Evolutionary conservation across 92 coral and sea anemone species (phyloP), one percentile per base, ranked within the genome.

Genomic region (Palythoa grandis): DNA sequence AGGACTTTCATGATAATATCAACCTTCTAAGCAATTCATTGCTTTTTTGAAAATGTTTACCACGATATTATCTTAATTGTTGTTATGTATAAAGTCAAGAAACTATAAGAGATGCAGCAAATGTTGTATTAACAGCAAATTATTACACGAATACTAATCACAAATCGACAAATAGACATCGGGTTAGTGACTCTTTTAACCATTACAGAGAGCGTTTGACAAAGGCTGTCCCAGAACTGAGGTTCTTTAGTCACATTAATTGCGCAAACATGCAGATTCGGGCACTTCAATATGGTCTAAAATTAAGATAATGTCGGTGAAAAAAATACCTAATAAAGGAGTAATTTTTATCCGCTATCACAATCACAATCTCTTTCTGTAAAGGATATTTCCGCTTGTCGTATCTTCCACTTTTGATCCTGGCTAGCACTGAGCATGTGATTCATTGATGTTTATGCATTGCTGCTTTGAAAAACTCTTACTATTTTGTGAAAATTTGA

Each of bases 301-400:
- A 80, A 80, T 69, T 39, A 67, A 80, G 24, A 67, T 23, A 66
- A 25, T 67, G 79, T 47, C 61, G 35, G 35, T 29, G 35, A 15
- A 16, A 80, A 25, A 20, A 66, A 40, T 66, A 66, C 47, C 39
- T 48, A n/a, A 39, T 1, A 69, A 66, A 40, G 37, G 47, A 56
- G 40, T 19, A 13, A 14, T 15, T 35, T 80, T 67, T 79, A 13
- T 67, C 85, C 85, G 74, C 74, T 65, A 80, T 80, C 85, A 40
- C 40, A 80, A 80, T 80, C 20, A 66, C 24, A 80, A 80, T 80
- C 85, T 80, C 47, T 68, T 78, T 65, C 60, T 80, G 85, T 22
- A 65, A 80, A 80, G 63, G 43, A 80, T 65, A 65, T 80, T 80
- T 80, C 85, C 85, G 85, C 9, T 23, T 17, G 24, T 47, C 35